Conservation (phyloP, 2,113 vertebrate species). For the Notiomystis cincta region DNA sequence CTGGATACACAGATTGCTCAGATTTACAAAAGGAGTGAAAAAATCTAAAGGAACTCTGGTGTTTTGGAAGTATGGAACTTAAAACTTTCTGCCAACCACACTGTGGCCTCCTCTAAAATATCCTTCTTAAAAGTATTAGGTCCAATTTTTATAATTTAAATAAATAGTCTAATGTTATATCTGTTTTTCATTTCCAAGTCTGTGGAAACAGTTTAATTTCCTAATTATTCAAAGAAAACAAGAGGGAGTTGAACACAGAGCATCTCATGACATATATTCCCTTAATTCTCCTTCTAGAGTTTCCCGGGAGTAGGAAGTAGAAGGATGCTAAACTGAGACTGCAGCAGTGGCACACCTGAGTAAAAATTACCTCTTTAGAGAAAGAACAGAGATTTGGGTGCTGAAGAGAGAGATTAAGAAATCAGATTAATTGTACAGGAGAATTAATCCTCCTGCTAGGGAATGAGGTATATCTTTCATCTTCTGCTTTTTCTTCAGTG, state of each 20-base stretch:
- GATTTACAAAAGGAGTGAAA: not conserved
- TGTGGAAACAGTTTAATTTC: not conserved
- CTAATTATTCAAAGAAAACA: not conserved
- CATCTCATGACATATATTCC: not conserved
- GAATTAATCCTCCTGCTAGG: not conserved
- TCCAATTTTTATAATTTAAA: not conserved
- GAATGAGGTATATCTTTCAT: not conserved
- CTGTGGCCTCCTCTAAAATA: not conserved
- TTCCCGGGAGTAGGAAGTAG: not conserved
- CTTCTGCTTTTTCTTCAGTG: not conserved
- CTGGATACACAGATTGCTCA: not conserved
- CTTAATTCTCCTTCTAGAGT: not conserved
- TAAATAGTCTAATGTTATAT: not conserved
- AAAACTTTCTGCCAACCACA: not conserved
- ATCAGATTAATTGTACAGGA: not conserved
- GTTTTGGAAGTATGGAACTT: not conserved
- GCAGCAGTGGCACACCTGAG: not conserved
- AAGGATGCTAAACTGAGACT: not conserved
- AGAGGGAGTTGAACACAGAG: not conserved
- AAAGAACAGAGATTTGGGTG: not conserved
- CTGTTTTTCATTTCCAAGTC: not conserved
- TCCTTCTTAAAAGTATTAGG: not conserved
- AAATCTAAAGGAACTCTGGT: not conserved
- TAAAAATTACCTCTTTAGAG: not conserved
- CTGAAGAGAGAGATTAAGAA: not conserved